Base-by-base conservation (phyloP, 1,140 invertebrate genomes). In the Drosophila erecta region DNA sequence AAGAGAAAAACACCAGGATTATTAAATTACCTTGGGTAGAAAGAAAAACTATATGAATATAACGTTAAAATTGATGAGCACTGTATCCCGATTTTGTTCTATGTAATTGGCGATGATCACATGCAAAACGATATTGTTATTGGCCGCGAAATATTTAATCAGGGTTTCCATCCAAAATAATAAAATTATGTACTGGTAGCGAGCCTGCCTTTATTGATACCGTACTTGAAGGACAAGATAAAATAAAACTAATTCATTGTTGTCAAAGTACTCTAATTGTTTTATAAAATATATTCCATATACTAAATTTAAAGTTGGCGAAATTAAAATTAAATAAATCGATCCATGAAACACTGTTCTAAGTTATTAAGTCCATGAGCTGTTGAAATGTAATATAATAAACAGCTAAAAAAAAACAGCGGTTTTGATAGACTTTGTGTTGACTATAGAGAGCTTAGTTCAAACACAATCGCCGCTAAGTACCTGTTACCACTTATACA, bases 241-340 rank as follows among this genome's bases (percentile, higher is more conserved):
- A 38, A 38, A 38, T 38, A 38, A 14, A 38, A 38, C 47, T 11
- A 15, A 50, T 30, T 33, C 10, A 33, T 33, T 55, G 8, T 24
- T 55, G 17, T 15, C 17, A 37, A 20, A 22, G 43, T 44, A 44
- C 43, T 22, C 43, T 12, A 8, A 44, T 44, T 44, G 10, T 20
- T 22, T 44, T 49, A 70, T 41, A 62, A 70, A n/a, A 5, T 24
- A 22, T 11, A 61, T 67, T 14, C 38, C 38, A 54, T 27, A 15
- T 11, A 55, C 50, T 46, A 54, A 53, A 12, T 38, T 44, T 12
- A 53, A 15, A 50, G n/a, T 37, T 17, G 66, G 58, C 14, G 20
- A 66, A 38, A 38, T n/a, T 0, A 38, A 38, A 38, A 38, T 38
- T 14, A 38, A 14, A 14, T 38, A n/a, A 38, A 14, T 38, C 3